Percentiles rank a stretch among this genome's conserved stretches.
phyloP scores from a whole-genome alignment of 2,797 vertebrate species.

The Smutsia gigantea region DNA sequence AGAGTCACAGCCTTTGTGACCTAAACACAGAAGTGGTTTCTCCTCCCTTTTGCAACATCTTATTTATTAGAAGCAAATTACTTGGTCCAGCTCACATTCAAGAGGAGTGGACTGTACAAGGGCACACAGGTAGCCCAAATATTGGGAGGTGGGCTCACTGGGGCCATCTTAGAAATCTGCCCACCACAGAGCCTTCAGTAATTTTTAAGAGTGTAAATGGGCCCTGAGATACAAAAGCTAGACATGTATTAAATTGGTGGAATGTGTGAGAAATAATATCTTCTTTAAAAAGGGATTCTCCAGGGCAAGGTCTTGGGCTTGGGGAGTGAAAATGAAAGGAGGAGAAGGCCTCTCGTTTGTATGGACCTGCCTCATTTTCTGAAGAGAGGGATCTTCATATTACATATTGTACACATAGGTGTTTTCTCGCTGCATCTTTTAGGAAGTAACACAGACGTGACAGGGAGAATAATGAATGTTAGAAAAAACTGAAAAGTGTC shows the following conservation, averaged over 20 bases:
- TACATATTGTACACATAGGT: neutral
- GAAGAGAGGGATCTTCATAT: neutral
- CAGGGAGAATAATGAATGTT: neutral
- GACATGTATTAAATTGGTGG: neutral
- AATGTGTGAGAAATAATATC: neutral
- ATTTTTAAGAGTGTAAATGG: neutral
- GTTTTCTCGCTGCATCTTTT: neutral
- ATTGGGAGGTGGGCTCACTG: neutral
- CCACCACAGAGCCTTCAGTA: neutral
- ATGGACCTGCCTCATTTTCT: slow-evolving; percentile 41
- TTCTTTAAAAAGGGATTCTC: neutral
- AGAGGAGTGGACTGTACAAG: neutral
- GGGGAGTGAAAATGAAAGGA: neutral
- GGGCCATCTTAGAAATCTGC: neutral
- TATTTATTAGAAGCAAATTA: neutral
- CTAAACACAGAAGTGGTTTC: neutral
- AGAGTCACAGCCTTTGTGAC: neutral
- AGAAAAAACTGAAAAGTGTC: neutral
- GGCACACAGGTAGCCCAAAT: neutral
- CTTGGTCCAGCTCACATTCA: neutral
- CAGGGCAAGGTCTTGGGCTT: neutral
- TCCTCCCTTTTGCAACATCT: neutral
- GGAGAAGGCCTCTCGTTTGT: neutral
- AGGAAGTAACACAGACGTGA: neutral
- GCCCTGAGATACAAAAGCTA: neutral